Evolutionary conservation across 1,140 invertebrate genomes (phyloP).

Genomic region (Heliothis virescens): DNA sequence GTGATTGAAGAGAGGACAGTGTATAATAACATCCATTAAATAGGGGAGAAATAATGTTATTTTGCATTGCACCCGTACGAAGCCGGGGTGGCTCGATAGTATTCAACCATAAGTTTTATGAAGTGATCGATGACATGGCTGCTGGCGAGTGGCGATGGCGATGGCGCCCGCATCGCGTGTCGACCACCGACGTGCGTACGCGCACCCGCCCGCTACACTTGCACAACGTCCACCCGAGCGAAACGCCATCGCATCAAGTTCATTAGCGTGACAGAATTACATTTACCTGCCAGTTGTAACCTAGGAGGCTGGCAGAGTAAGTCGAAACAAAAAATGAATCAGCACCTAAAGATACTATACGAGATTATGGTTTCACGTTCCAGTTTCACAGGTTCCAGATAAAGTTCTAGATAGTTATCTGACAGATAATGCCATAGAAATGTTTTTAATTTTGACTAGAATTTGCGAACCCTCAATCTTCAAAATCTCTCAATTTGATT

Average conservation of each 20-base stretch:
- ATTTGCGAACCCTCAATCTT: no score
- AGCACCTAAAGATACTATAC: not conserved
- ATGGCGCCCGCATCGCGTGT: conserved; percentile 45
- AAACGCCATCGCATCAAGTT: conserved; percentile 37
- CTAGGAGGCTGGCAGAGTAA: not conserved
- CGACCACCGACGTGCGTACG: conserved; percentile 48
- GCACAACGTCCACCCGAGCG: conserved; percentile 34
- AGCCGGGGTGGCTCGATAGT: no score
- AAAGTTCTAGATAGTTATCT: no score
- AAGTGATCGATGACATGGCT: not conserved
- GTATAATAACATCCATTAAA: no score
- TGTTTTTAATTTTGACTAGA: no score
- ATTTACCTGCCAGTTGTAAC: not conserved
- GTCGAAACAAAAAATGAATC: not conserved
- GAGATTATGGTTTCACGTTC: no score
- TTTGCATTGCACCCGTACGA: no score
- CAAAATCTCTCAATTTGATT: not conserved
- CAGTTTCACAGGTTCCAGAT: no score
- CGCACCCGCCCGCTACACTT: conserved; percentile 31
- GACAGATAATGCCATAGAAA: no score
- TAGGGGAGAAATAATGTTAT: no score
- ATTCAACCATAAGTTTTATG: not conserved
- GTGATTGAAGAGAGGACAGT: no score
- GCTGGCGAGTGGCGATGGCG: not conserved
- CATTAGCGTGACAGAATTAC: conserved; percentile 40